These are phyloP conservation scores for Oligia strigilis DNA, from an alignment of 2,888 invertebrate genomes.

Conservation along the genomic window DNA sequence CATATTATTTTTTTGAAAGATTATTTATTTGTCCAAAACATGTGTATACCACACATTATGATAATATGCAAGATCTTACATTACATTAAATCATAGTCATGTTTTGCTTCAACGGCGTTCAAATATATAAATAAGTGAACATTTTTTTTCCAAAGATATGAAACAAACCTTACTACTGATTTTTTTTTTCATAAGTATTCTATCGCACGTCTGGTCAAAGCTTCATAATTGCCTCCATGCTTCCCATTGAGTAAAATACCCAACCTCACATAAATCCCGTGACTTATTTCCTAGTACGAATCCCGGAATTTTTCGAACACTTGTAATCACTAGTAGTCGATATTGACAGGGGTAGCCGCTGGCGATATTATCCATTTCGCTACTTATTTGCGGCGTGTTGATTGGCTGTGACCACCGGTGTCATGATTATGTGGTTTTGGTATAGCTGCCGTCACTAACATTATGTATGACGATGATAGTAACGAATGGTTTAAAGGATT, in stretches of 20 bases:
- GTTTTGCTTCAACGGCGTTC: too few relatives aligned
- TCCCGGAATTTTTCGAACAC: conserved; percentile 8
- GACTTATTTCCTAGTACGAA: background rate
- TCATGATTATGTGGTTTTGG: conserved; percentile 51
- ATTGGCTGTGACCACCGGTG: conserved; percentile 47
- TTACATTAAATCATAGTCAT: too few relatives aligned
- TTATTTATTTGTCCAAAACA: too few relatives aligned
- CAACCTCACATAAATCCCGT: background rate
- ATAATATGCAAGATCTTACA: too few relatives aligned
- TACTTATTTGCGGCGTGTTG: conserved; percentile 62
- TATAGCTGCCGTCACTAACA: conserved; percentile 12
- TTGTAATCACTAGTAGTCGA: conserved; percentile 50
- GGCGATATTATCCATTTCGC: conserved; percentile 60
- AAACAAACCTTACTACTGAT: background rate
- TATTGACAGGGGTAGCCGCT: conserved; percentile 47
- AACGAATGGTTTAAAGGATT: too few relatives aligned
- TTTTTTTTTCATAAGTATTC: background rate
- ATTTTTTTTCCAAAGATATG: background rate
- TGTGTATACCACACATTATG: too few relatives aligned
- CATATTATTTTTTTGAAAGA: background rate
- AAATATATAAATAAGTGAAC: too few relatives aligned
- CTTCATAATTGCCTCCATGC: background rate
- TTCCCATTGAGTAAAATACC: background rate
- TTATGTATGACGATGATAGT: background rate
- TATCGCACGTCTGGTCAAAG: too few relatives aligned